Percentiles rank a stretch among this genome's conserved stretches.
These are phyloP conservation scores for Oryzias dopingdopingensis DNA, from an alignment of 2,797 vertebrate genomes.

Conservation along the genomic window DNA sequence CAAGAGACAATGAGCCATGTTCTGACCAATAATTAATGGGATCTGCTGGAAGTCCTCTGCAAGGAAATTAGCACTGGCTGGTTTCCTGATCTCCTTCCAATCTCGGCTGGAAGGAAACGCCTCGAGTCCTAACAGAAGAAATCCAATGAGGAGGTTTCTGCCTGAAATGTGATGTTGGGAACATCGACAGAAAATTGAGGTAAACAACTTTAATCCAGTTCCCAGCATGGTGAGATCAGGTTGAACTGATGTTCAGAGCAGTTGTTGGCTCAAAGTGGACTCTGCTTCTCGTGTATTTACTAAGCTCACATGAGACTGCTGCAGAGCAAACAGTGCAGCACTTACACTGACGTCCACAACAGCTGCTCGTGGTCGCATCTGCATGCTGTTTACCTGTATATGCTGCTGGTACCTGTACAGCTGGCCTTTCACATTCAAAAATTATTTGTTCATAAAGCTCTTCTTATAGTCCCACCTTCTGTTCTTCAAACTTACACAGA, in stretches of 20 bases:
- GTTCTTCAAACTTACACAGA: too few relatives aligned
- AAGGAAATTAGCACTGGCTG: conserved; percentile 22
- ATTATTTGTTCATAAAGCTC: too few relatives aligned
- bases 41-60: conserved; percentile 7
- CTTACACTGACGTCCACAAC: not conserved
- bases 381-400: too few relatives aligned
- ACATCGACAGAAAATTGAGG: conserved; percentile 1
- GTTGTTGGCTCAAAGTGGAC: not conserved
- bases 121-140: conserved; percentile 26
- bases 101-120: conserved; percentile 22
- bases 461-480: too few relatives aligned
- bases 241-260: too few relatives aligned
- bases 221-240: not conserved
- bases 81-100: conserved; percentile 18
- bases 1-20: not conserved
- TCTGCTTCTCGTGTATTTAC: conserved; percentile 39
- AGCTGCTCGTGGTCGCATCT: not conserved
- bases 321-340: conserved; percentile 52
- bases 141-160: conserved; percentile 21
- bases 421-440: too few relatives aligned
- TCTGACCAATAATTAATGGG: not conserved
- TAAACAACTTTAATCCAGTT: conserved; percentile 47
- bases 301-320: conserved; percentile 24
- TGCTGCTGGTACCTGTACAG: too few relatives aligned
- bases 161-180: conserved; percentile 19